Base-by-base conservation (phyloP, 2,113 vertebrate genomes). In the Galemys pyrenaicus region DNA sequence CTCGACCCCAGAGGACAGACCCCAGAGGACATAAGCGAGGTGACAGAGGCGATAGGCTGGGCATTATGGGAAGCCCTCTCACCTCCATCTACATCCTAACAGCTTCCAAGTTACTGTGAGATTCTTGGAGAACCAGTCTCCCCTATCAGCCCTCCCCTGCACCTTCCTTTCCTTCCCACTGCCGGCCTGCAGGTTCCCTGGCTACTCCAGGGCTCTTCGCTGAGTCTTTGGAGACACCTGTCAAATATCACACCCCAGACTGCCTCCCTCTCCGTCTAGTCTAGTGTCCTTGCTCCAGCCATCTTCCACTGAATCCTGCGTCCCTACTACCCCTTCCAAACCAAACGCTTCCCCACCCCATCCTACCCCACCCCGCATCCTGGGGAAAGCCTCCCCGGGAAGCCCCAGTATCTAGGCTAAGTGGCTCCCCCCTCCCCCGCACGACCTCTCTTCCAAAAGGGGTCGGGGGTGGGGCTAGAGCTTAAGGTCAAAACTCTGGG, bases 401-500 rank as follows among this genome's bases (percentile, higher is more conserved):
- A 79, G 83, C 82, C 65, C 65, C 62, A 46, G 41, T 41, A 62
- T 68, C 78, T 9, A 4, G 0, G 22, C 68, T 41, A 17, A 30
- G 62, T 78, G 4, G 10, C 28, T 24, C 20, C 94, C 67, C 54
- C 37, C 39, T 16, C 46, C 92, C 67, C 24, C 30, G 4, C 39
- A 58, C n/a, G 44, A 79, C 78, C 73, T 75, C 67, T 28, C 35
- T 22, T n/a, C n/a, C 74, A 15, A 87, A 89, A 87, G 70, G 92
- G 86, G 79, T 60, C 13, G 37, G 46, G 77, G 84, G 96, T 79
- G 85, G 94, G 58, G 87, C 96, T 39, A 51, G 35, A 65, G 87
- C 91, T 87, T 94, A 93, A 97, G 97, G 97, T 96, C 96, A 95
- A 87, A 97, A 96, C 96, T 95, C 96, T 1, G 9, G 41, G 87